Conservation (phyloP, 2,113 vertebrate species). For the Hippocampus comes region DNA sequence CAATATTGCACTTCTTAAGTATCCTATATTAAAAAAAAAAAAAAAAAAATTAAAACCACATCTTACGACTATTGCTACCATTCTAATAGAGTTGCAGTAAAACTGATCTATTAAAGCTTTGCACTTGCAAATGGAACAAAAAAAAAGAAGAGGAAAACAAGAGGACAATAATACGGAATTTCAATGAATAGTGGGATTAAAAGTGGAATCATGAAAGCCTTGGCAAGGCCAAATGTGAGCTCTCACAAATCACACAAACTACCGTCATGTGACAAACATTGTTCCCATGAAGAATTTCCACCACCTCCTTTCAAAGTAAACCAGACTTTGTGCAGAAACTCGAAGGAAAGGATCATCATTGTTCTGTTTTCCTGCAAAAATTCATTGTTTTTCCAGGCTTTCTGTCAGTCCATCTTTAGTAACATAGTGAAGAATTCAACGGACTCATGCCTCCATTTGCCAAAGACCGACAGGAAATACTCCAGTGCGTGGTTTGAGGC, state of each 20-base stretch:
- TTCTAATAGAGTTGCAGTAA: not conserved
- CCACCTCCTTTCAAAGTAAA: slow-evolving; percentile 30
- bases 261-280: slow-evolving; percentile 22
- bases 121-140: not conserved
- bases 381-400: slow-evolving; percentile 20
- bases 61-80: slow-evolving; percentile 26
- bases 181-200: not conserved
- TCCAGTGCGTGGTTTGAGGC: slow-evolving; percentile 30
- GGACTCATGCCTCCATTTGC: slow-evolving; percentile 6
- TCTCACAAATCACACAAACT: not conserved
- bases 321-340: slow-evolving; percentile 8
- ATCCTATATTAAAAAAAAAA: not conserved
- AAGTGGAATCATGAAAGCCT: not conserved
- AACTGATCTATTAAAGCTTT: not conserved
- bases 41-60: slow-evolving; percentile 15
- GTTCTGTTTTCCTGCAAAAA: not conserved
- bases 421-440: slow-evolving; percentile 3
- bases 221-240: not conserved
- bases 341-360: slow-evolving; percentile 5
- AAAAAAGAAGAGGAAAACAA: not conserved
- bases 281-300: slow-evolving; percentile 15
- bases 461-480: slow-evolving; percentile 6
- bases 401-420: not conserved
- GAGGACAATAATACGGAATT: not conserved
- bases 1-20: slow-evolving; percentile 66